Base-by-base conservation (phyloP, 2,888 invertebrate species). In the Oligia strigilis region DNA sequence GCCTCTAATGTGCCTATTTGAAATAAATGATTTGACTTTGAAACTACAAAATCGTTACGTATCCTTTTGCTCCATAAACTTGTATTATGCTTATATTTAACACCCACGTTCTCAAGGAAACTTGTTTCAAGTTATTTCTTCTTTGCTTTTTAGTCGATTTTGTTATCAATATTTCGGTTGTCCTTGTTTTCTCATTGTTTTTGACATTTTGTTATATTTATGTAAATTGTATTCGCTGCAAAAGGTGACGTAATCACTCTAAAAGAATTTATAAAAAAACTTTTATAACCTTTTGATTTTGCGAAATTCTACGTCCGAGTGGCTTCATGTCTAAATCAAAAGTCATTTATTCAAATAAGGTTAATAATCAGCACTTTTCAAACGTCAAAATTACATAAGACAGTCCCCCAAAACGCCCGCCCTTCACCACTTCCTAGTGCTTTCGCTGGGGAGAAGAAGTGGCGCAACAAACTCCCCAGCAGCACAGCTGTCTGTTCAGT, bases 161-260 rank as follows among this genome's bases (percentile, higher is more conserved):
- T 76, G 23, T 70, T 72, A 52, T 49, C 55, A 76, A 78, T 36
- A 72, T 74, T 81, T 78, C 52, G 60, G 55, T 55, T 60, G 29
- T 72, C 52, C 58, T 64, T 58, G 43, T 74, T 69, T 58, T 66
- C 19, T 64, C 40, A 77, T 84, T 86, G 83, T 76, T 88, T 81
- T 78, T 85, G 82, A 72, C 78, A 77, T 88, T 66, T 85, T 72
- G 14, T 82, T 72, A 82, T 75, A 72, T 86, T 86, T 81, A 83
- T 86, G 82, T 62, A 64, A 82, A 83, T 86, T 64, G 75, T 36
- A 81, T 75, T 82, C 62, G 58, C 9, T 17, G 70, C 29, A 19
- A 13, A 72, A 52, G 67, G 19, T 82, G 86, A 85, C 65, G 58
- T 70, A 1, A 85, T 66, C 49, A 0, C 1, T n/a, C 14, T 13